Evolutionary conservation across 2,888 invertebrate genomes (phyloP), one percentile per base, ranked within the genome.

Genomic region (Saturnia pavonia): DNA sequence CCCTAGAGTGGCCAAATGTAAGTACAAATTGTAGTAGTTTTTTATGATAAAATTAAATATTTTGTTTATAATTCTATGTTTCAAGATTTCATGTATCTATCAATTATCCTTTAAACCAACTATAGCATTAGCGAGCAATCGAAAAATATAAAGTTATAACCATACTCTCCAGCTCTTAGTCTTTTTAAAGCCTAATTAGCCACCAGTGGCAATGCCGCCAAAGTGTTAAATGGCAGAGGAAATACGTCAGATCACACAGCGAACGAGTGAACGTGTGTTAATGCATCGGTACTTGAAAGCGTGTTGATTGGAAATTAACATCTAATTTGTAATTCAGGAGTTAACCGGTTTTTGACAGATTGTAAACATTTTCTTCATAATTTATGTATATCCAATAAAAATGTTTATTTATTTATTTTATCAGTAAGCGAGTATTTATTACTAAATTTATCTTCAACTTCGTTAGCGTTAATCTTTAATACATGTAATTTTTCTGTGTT

Each of bases 201-300:
- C 72, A 74, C 27, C 34, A 66, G 69, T 68, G 66, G 70, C 72
- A 72, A 70, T 76, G 76, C 75, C 78, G 60, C 66, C 72, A 72
- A 67, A 70, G 75, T 76, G 77, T 72, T 78, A 76, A 77, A 63
- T 67, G 70, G 40, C n/a, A 66, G 66, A 70, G 48, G 43, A 66
- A 69, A 65, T 45, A 63, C 45, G 68, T 69, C 40, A 70, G 73
- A 74, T 72, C 75, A 78, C 70, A 72, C 74, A n/a, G 51, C 40
- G 14, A 19, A 60, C 57, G 74, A 72, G 63, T 76, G 73, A 16
- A 67, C 43, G 63, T 34, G 66, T 72, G 70, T 60, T 77, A 75
- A 75, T 73, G 69, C 70, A 73, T 57, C 73, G 72, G 68, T 74
- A 69, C 40, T 66, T 69, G 67, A 54, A 70, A 72, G 72, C 76